Evolutionary conservation across 2,113 vertebrate genomes (phyloP).

Genomic region (Albula goreensis): DNA sequence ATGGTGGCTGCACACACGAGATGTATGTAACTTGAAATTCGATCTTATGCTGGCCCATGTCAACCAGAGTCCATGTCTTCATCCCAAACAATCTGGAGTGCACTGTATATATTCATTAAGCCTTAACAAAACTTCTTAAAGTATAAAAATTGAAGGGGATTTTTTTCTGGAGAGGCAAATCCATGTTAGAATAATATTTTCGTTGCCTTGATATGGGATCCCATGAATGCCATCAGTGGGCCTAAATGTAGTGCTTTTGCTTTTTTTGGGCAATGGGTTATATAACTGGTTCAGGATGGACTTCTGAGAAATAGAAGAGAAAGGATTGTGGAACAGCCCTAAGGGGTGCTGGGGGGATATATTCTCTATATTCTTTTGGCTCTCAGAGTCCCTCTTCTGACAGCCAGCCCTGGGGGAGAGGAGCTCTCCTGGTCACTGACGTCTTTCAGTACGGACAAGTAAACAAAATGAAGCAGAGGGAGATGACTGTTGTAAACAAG

Average conservation of each 20-base stretch:
- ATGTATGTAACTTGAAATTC: background rate
- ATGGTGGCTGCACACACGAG: too few species aligned
- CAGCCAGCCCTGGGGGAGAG: slow-evolving; percentile 42
- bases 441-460: slow-evolving; percentile 63
- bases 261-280: background rate
- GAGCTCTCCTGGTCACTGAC: slow-evolving; percentile 55
- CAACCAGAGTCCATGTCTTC: too few species aligned
- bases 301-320: background rate
- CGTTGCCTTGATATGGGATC: background rate
- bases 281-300: background rate
- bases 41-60: too few species aligned
- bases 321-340: background rate
- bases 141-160: background rate
- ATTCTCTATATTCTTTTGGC: slow-evolving; percentile 28
- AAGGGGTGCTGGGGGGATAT: background rate
- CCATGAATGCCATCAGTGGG: background rate
- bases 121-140: background rate
- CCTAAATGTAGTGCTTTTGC: background rate
- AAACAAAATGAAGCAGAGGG: slow-evolving; percentile 59
- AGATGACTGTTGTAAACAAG: slow-evolving; percentile 63
- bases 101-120: background rate
- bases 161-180: background rate
- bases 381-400: slow-evolving; percentile 27
- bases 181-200: background rate
- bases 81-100: too few species aligned